Percentiles rank a stretch among this genome's conserved stretches.
These are phyloP conservation scores for Callocephalon fimbriatum DNA, from an alignment of 2,113 vertebrate species.

Conservation along the genomic window DNA sequence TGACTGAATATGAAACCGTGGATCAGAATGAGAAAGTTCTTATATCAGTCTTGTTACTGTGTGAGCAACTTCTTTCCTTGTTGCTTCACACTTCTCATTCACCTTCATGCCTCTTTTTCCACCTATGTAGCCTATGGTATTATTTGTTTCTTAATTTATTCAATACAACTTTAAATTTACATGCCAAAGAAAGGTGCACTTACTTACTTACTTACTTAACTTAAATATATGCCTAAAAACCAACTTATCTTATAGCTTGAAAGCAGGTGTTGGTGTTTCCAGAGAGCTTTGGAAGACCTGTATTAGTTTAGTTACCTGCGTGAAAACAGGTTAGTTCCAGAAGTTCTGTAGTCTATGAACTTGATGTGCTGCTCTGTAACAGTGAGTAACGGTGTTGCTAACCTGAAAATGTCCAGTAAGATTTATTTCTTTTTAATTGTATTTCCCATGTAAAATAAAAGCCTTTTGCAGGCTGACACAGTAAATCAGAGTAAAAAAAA, in stretches of 20 bases:
- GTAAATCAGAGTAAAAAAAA: background rate
- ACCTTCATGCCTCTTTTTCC: background rate
- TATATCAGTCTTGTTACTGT: fast-evolving
- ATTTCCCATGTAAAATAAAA: background rate
- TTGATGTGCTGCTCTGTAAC: background rate
- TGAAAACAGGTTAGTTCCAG: background rate
- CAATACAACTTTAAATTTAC: background rate
- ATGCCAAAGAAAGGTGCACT: background rate
- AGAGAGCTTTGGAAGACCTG: background rate
- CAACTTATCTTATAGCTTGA: background rate
- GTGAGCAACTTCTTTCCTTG: background rate
- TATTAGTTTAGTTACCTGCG: background rate
- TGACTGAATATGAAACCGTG: background rate
- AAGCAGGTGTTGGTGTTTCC: background rate
- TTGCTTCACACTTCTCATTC: background rate
- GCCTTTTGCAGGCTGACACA: background rate
- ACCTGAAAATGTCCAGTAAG: background rate
- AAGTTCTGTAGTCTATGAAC: background rate
- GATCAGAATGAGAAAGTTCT: background rate
- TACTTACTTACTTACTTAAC: background rate
- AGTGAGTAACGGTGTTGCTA: background rate
- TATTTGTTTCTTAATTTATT: background rate
- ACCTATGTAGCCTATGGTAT: fast-evolving
- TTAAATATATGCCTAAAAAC: background rate
- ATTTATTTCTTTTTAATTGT: background rate